Conservation (phyloP, 1,140 invertebrate species). For the Dysdera silvatica region DNA sequence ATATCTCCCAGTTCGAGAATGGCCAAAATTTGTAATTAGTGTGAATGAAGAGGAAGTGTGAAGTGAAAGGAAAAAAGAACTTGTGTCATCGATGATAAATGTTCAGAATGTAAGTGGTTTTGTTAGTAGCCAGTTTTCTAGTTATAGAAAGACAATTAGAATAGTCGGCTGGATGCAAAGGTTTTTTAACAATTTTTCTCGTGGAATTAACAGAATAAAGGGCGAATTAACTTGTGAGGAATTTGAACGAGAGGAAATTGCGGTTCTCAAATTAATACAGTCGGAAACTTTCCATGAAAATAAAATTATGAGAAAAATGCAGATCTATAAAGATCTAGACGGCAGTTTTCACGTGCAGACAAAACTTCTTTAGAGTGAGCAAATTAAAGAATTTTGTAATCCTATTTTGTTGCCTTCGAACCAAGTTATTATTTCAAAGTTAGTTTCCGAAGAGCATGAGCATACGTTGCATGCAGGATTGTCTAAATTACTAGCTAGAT, state of each 20-base stretch:
- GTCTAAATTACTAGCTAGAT: neutral
- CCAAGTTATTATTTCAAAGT: neutral
- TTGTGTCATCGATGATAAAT: neutral
- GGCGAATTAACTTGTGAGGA: neutral
- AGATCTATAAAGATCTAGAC: slow-evolving; percentile 3
- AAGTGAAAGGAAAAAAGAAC: neutral
- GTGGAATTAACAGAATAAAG: neutral
- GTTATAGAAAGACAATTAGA: neutral
- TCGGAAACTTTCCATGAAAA: slow-evolving; percentile 1
- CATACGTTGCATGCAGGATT: neutral
- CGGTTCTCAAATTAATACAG: slow-evolving; percentile 1
- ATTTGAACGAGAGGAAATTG: slow-evolving; percentile 5
- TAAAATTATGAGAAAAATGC: slow-evolving; percentile 9
- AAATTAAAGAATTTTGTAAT: neutral
- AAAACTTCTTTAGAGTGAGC: slow-evolving; percentile 1
- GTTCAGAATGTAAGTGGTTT: neutral
- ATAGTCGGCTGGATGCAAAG: neutral
- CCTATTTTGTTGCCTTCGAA: slow-evolving; percentile 4
- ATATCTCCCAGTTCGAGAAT: neutral
- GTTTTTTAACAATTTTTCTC: neutral
- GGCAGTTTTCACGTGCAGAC: slow-evolving; percentile 2
- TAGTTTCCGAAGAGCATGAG: neutral
- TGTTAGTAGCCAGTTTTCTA: neutral
- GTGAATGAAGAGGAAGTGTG: neutral
- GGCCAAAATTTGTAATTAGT: neutral